Evolutionary conservation across 2,797 vertebrate genomes (phyloP).

Genomic region (Pantherophis vulpinus): DNA sequence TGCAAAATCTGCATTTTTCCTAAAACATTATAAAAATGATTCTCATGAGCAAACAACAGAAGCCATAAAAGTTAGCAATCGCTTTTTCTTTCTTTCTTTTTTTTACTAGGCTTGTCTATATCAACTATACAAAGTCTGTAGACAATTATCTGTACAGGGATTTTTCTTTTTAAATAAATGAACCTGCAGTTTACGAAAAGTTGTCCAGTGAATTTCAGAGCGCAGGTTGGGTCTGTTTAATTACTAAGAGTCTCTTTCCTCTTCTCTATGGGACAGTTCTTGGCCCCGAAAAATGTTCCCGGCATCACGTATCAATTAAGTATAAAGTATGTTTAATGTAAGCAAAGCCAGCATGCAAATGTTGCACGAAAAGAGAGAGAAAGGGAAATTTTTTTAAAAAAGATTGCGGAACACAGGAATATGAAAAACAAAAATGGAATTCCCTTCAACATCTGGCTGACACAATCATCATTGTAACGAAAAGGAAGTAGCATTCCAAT

Average conservation of each 20-base stretch:
- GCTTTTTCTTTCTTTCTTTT: constrained; percentile 32
- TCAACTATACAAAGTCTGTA: constrained; percentile 74
- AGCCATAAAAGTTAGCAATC: constrained; percentile 68
- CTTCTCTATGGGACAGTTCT: constrained; percentile 67
- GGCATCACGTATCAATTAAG: constrained; percentile 70
- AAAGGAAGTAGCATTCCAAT: constrained; percentile 49
- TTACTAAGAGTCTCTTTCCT: constrained; percentile 55
- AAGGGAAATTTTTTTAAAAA: constrained; percentile 47
- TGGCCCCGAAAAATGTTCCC: constrained; percentile 66
- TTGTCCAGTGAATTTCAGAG: constrained; percentile 66
- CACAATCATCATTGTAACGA: constrained; percentile 49
- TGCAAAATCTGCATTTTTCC: constrained; percentile 20
- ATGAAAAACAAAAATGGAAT: constrained; percentile 59
- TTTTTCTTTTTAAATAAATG: constrained; percentile 81
- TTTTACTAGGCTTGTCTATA: constrained; percentile 71
- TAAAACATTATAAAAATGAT: constrained; percentile 40
- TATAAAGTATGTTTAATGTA: constrained; percentile 75
- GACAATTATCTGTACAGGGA: constrained; percentile 76
- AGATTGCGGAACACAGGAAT: constrained; percentile 71
- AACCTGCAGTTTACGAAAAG: constrained; percentile 68
- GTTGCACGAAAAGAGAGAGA: constrained; percentile 59
- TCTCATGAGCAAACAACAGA: constrained; percentile 65
- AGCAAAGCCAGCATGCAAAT: constrained; percentile 78
- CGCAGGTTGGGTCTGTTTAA: constrained; percentile 61
- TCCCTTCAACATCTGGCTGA: constrained; percentile 56